These are phyloP conservation scores for Drosophila tripunctata DNA, from an alignment of 2,888 invertebrate species.

Conservation along the genomic window DNA sequence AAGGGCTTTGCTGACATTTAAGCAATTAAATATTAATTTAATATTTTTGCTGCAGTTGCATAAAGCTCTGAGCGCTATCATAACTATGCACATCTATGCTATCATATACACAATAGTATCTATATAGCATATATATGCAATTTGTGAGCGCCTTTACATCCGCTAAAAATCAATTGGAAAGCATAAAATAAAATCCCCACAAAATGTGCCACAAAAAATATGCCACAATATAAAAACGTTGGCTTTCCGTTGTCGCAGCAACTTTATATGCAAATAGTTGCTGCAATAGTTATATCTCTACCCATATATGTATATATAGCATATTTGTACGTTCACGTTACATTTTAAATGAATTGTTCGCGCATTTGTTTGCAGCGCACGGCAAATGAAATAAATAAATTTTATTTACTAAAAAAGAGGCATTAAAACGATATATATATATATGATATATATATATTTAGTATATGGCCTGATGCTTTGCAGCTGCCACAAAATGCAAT, in stretches of 20 bases:
- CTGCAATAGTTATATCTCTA: conserved; percentile 6
- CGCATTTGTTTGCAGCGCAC: conserved; percentile 64
- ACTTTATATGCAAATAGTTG: conserved; percentile 60
- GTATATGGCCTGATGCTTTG: conserved; percentile 31
- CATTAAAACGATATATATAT: conserved; percentile 43
- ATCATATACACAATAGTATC: too few species aligned
- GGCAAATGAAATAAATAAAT: conserved; percentile 70
- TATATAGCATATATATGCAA: not conserved
- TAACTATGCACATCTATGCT: too few species aligned
- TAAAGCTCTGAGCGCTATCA: not conserved
- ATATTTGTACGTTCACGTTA: conserved; percentile 36
- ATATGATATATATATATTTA: conserved; percentile 4
- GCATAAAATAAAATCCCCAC: conserved; percentile 43
- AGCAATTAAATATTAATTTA: conserved; percentile 28
- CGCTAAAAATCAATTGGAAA: conserved; percentile 51
- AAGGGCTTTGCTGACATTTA: conserved; percentile 12
- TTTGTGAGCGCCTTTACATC: conserved; percentile 22
- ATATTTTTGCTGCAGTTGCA: conserved; percentile 3
- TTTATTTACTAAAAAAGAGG: conserved; percentile 58
- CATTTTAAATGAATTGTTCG: conserved; percentile 75
- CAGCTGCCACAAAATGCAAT: conserved; percentile 60
- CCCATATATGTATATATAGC: conserved; percentile 3
- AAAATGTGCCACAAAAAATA: conserved; percentile 59
- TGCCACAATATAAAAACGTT: conserved; percentile 57
- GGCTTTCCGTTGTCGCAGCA: conserved; percentile 60